Evolutionary conservation across 2,113 vertebrate genomes (phyloP).

Genomic region (Pipa parva): DNA sequence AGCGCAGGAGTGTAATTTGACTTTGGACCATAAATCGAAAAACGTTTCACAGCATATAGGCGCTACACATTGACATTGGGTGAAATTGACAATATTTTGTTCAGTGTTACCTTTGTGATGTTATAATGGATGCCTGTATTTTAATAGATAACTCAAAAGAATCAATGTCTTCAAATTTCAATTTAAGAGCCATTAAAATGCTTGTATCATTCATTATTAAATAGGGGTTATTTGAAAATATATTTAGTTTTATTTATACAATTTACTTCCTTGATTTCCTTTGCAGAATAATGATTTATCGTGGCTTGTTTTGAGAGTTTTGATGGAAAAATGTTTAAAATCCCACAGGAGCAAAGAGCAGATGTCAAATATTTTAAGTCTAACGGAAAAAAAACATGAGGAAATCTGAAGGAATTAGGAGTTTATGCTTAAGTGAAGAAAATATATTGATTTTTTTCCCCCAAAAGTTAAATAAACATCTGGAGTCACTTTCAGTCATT

Average conservation of each 20-base stretch:
- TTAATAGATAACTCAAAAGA: too few relatives aligned
- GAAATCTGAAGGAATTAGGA: conserved; percentile 37
- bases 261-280: not conserved
- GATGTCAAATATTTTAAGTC: conserved; percentile 34
- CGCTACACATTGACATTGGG: too few relatives aligned
- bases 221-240: not conserved
- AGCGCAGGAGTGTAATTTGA: too few relatives aligned
- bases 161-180: not conserved
- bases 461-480: conserved; percentile 36
- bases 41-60: too few relatives aligned
- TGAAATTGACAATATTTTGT: too few relatives aligned
- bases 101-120: too few relatives aligned
- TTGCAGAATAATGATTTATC: not conserved
- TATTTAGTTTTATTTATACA: not conserved
- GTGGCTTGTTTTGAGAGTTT: not conserved
- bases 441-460: conserved; percentile 31
- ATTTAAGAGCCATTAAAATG: not conserved
- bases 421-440: conserved; percentile 38
- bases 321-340: conserved; percentile 26
- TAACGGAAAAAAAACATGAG: conserved; percentile 10
- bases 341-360: conserved; percentile 29
- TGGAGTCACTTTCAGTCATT: conserved; percentile 35
- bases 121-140: too few relatives aligned
- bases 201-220: not conserved
- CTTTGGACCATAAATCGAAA: too few relatives aligned